Percentiles rank a stretch among this genome's conserved stretches.
Conservation (phyloP, 2,888 invertebrate species). For the Phortica okadai region DNA sequence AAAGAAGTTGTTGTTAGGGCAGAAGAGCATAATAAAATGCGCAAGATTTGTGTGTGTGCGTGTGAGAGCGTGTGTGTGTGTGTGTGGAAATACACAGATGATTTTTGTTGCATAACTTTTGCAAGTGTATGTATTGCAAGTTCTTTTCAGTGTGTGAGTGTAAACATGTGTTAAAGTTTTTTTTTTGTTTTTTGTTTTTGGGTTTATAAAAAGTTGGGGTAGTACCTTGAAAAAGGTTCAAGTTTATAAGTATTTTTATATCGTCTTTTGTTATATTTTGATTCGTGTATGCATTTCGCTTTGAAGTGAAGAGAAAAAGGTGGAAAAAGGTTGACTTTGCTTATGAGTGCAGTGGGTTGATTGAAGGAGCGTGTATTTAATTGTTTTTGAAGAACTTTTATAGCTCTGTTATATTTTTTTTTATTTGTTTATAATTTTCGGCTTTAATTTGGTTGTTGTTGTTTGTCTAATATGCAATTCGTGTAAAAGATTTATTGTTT, state of each 20-base stretch:
- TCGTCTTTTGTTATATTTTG: not conserved
- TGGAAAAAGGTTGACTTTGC: not conserved
- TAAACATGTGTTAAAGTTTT: constrained; percentile 39
- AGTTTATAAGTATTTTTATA: constrained; percentile 29
- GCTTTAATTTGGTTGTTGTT: no score
- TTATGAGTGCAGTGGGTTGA: not conserved
- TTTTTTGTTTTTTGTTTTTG: constrained; percentile 38
- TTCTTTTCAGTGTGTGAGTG: not conserved
- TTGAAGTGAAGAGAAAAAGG: not conserved
- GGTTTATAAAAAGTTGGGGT: constrained; percentile 30
- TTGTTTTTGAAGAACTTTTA: not conserved
- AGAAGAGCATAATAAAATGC: constrained; percentile 30
- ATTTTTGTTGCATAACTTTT: constrained; percentile 63
- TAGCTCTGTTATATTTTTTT: not conserved
- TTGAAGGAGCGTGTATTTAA: not conserved
- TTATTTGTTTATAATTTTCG: no score
- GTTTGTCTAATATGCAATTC: no score
- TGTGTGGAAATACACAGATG: constrained; percentile 38
- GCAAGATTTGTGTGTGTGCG: not conserved
- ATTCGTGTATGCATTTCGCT: not conserved
- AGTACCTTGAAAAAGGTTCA: constrained; percentile 32
- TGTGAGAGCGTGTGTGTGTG: constrained; percentile 36
- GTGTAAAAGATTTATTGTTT: no score
- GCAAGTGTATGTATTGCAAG: constrained; percentile 48
- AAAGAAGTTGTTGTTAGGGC: constrained; percentile 19